Evolutionary conservation across 2,888 invertebrate genomes (phyloP).

Genomic region (Leptinotarsa juncta): DNA sequence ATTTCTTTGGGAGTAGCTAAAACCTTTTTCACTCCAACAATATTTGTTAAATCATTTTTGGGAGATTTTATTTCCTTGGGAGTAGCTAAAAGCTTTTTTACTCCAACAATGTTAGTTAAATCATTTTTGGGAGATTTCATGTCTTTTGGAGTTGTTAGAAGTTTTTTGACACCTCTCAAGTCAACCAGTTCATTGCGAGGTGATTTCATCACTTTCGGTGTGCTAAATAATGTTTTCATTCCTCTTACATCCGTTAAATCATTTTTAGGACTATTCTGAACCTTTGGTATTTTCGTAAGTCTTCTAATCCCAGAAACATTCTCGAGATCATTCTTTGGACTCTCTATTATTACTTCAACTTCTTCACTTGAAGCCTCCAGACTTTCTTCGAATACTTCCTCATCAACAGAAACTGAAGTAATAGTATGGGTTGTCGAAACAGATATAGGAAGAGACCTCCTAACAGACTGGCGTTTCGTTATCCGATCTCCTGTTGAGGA

Average conservation of each 20-base stretch:
- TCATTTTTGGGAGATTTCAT: constrained; percentile 50
- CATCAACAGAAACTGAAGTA: background rate
- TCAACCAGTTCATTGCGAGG: background rate
- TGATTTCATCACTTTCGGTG: background rate
- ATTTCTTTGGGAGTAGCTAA: constrained; percentile 47
- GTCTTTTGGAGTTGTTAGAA: constrained; percentile 41
- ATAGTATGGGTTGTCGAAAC: background rate
- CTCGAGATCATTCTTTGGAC: constrained; percentile 41
- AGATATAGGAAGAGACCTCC: constrained; percentile 20
- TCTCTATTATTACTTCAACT: background rate
- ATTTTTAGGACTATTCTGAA: constrained; percentile 39
- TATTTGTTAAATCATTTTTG: constrained; percentile 48
- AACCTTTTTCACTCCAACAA: constrained; percentile 50
- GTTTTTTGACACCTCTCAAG: background rate
- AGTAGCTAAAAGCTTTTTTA: constrained; percentile 50
- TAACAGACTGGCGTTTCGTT: constrained; percentile 13
- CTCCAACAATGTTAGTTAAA: constrained; percentile 48
- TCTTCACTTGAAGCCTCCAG: constrained; percentile 5
- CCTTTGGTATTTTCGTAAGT: constrained; percentile 42
- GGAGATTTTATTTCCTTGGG: constrained; percentile 47
- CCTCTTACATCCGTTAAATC: constrained; percentile 39
- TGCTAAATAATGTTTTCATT: constrained; percentile 34
- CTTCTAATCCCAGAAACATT: constrained; percentile 43
- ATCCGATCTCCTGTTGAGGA: constrained; percentile 19
- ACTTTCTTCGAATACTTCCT: background rate